phyloP scores from a whole-genome alignment of 1,140 invertebrate genomes.

The Rhizoglyphus robini region DNA sequence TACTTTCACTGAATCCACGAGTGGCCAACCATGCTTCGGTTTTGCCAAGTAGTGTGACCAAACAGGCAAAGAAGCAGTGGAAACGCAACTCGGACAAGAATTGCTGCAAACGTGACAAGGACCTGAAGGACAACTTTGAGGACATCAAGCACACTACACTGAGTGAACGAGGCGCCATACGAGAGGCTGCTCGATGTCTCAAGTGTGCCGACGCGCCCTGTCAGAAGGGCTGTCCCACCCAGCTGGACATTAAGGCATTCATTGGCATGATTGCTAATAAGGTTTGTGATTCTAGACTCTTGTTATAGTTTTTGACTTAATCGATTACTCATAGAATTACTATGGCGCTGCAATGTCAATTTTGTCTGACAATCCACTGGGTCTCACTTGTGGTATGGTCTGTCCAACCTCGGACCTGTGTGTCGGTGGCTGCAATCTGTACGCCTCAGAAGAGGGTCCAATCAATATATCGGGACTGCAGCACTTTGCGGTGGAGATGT shows the following conservation, averaged over 20 bases:
- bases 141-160: conserved; percentile 95
- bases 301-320: background rate
- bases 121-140: conserved; percentile 72
- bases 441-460: conserved; percentile 84
- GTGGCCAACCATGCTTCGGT: conserved; percentile 55
- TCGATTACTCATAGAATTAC: conserved; percentile 55
- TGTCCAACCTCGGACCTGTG: conserved; percentile 96
- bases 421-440: conserved; percentile 90
- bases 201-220: conserved; percentile 97
- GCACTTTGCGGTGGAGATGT: conserved; percentile 85
- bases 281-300: too few relatives aligned
- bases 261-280: conserved; percentile 92
- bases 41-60: conserved; percentile 64
- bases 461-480: conserved; percentile 97
- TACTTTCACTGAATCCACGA: conserved; percentile 70
- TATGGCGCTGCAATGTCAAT: conserved; percentile 95
- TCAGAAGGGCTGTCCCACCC: conserved; percentile 95
- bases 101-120: conserved; percentile 9
- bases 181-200: conserved; percentile 75
- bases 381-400: conserved; percentile 95
- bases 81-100: conserved; percentile 59
- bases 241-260: conserved; percentile 90
- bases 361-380: conserved; percentile 90
- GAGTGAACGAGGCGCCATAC: conserved; percentile 79
- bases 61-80: conserved; percentile 80